These are phyloP conservation scores for Tadarida brasiliensis DNA, from an alignment of 2,797 vertebrate genomes.

Conservation along the genomic window DNA sequence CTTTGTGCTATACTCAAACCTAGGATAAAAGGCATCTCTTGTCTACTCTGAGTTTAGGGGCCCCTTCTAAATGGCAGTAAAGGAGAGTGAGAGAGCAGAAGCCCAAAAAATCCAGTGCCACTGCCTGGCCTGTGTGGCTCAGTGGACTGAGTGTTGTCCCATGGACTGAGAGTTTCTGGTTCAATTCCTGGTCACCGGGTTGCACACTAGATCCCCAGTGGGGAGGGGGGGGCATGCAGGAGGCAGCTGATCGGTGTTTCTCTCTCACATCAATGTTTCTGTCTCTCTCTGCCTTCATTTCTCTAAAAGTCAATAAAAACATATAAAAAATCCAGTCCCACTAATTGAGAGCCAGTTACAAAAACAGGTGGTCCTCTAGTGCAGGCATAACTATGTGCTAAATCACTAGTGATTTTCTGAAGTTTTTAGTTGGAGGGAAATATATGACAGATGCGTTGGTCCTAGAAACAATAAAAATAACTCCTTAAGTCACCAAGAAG, in stretches of 20 bases:
- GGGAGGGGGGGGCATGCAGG: too few species aligned
- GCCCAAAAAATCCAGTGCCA: background rate
- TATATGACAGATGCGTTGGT: slow-evolving; percentile 72
- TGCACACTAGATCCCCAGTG: too few species aligned
- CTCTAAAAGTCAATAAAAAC: too few species aligned
- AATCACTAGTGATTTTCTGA: slow-evolving; percentile 66
- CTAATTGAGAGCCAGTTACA: background rate
- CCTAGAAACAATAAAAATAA: slow-evolving; percentile 72
- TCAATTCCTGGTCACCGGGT: too few species aligned
- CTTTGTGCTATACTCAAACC: background rate
- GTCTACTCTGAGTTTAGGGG: background rate
- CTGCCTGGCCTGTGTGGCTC: background rate
- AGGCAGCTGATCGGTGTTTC: too few species aligned
- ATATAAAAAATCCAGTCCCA: background rate
- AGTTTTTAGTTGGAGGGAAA: slow-evolving; percentile 70
- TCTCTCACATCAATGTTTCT: too few species aligned
- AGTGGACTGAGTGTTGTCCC: too few species aligned
- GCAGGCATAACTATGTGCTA: slow-evolving; percentile 6
- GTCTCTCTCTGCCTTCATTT: too few species aligned
- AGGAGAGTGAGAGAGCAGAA: background rate
- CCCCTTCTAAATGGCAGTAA: background rate
- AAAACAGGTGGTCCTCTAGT: background rate
- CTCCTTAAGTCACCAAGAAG: slow-evolving; percentile 64
- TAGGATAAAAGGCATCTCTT: background rate
- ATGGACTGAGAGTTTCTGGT: too few species aligned